These are phyloP conservation scores for Drosophila peninsularis DNA, from an alignment of 2,888 invertebrate species.

Conservation along the genomic window DNA sequence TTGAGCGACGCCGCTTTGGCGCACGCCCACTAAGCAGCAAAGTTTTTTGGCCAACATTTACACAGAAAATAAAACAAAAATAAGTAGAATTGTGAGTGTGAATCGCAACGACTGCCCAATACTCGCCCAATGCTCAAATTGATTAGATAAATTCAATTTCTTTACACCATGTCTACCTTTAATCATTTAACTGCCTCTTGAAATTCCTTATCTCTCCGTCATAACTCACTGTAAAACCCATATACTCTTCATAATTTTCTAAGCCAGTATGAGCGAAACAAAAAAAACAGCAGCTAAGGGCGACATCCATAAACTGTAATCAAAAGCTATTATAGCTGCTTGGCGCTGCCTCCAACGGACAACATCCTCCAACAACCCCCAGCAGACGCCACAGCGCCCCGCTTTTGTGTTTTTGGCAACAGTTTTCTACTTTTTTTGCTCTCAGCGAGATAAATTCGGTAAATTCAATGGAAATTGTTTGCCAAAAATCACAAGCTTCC, in stretches of 20 bases:
- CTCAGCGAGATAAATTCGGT: slow-evolving; percentile 62
- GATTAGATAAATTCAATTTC: background rate
- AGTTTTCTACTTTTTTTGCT: slow-evolving; percentile 44
- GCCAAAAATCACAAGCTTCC: slow-evolving; percentile 68
- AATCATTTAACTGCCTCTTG: too few species aligned
- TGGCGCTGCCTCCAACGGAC: slow-evolving; percentile 48
- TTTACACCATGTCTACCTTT: too few species aligned
- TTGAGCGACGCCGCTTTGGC: slow-evolving; percentile 63
- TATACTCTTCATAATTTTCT: background rate
- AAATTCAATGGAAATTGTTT: slow-evolving; percentile 73
- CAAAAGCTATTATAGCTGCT: slow-evolving; percentile 78
- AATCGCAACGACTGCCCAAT: background rate
- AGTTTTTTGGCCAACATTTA: slow-evolving; percentile 50
- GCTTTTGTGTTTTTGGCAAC: slow-evolving; percentile 69
- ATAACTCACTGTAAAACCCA: background rate
- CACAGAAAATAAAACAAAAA: slow-evolving; percentile 17
- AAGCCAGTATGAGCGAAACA: background rate
- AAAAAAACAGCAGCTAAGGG: slow-evolving; percentile 61
- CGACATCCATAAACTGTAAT: slow-evolving; percentile 80
- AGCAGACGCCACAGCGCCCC: slow-evolving; percentile 12
- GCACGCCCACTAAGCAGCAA: slow-evolving; percentile 67
- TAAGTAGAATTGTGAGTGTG: background rate
- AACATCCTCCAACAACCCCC: slow-evolving; percentile 8
- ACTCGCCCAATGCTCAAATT: background rate
- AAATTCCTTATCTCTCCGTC: background rate